Base-by-base conservation (phyloP, 2,888 invertebrate genomes). In the Alitta virens region DNA sequence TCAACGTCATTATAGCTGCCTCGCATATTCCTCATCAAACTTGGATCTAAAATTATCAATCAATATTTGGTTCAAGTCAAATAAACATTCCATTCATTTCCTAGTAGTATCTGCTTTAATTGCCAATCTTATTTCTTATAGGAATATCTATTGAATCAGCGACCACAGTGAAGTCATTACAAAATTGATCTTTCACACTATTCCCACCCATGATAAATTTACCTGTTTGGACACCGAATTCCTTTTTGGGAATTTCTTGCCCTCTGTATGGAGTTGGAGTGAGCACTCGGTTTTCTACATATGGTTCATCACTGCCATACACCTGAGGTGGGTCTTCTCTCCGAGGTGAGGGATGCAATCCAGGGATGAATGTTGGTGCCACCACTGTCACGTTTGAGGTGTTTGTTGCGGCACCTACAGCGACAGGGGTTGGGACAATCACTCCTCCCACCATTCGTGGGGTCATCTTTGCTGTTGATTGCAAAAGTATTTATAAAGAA, bases 231-330 rank as follows among this genome's bases (percentile, higher is more conserved):
- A 60, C 60, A 5, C 60, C 60, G 24, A 60, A 60, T 33, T 61
- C 61, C 24, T 49, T 18, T 18, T 49, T 23, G 16, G 60, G 60
- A 38, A 23, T 2, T 2, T 27, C 27, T 3, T 51, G 46, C 2
- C 27, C 46, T 51, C 78, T 62, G 59, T 67, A 87, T 66, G 85
- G 84, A 69, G 86, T 86, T 0, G 87, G 87, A 0, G 87, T 88
- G 59, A 87, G 78, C 12, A 87, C 76, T 53, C 87, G 76, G 63
- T 78, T 74, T 57, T 75, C 77, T 50, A 66, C 69, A 70, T 78
- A 81, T 1, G 74, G 71, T 23, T 73, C 69, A 50, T 68, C 56
- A 49, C 51, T 38, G 16, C 2, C n/a, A n/a, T 18, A 7, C 1
- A 33, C 26, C 1, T 46, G 49, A n/a, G 9, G 14, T 1, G 51